These are phyloP conservation scores for Poeciliopsis infans DNA, from an alignment of 2,797 vertebrate species.

Conservation along the genomic window DNA sequence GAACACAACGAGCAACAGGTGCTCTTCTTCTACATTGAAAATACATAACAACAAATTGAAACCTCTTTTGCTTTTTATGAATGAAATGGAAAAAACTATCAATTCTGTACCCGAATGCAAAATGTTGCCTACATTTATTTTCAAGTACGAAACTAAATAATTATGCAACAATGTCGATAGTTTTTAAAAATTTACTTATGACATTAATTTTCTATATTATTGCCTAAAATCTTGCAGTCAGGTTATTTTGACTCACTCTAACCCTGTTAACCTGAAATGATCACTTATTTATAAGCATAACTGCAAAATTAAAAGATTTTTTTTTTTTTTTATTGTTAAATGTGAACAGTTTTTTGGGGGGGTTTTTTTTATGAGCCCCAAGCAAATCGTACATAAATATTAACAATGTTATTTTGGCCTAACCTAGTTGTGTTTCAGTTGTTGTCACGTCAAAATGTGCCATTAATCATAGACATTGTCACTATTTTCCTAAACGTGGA, in stretches of 20 bases:
- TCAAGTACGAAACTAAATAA: background rate
- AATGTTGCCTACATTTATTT: background rate
- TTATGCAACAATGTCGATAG: background rate
- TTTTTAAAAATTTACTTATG: background rate
- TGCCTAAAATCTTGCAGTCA: background rate
- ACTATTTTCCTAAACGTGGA: background rate
- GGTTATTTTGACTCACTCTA: background rate
- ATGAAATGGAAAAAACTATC: background rate
- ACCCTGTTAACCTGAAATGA: background rate
- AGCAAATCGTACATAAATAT: background rate
- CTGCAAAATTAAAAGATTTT: background rate
- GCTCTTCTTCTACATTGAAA: too few species aligned
- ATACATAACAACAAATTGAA: too few species aligned
- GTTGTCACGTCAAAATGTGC: background rate
- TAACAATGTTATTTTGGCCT: background rate
- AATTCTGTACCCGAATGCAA: background rate
- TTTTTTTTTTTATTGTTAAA: background rate
- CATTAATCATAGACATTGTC: background rate
- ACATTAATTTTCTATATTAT: background rate
- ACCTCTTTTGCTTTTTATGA: background rate
- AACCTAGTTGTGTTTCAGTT: background rate
- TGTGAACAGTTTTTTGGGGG: background rate
- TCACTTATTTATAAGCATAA: background rate
- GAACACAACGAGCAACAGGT: too few species aligned
- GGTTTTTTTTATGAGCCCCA: background rate